Evolutionary conservation across 2,888 invertebrate species (phyloP).

Genomic region (Mayetiola destructor): DNA sequence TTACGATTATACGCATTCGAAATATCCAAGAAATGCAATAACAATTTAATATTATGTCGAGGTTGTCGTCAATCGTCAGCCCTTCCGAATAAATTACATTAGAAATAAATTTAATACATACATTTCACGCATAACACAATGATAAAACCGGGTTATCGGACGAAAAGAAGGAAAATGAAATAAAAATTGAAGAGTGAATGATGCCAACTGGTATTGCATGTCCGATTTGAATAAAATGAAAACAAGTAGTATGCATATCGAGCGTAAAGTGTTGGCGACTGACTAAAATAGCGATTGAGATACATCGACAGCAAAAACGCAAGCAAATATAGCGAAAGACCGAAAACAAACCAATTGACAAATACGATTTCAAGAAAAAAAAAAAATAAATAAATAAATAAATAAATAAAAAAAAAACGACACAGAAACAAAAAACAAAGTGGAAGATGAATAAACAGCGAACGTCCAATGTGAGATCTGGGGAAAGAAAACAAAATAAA

Average conservation of each 20-base stretch:
- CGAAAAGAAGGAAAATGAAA: not conserved
- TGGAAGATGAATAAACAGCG: not conserved
- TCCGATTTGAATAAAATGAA: not conserved
- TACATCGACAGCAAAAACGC: conserved; percentile 12
- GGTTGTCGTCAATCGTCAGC: conserved; percentile 3
- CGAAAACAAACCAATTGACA: conserved; percentile 8
- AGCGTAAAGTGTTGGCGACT: too few relatives aligned
- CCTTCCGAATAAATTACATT: conserved; percentile 1
- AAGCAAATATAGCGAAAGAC: conserved; percentile 10
- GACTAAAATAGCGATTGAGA: conserved; percentile 4
- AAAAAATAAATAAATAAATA: too few relatives aligned
- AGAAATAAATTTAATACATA: conserved; percentile 8
- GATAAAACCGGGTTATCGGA: too few relatives aligned
- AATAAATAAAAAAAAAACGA: too few relatives aligned
- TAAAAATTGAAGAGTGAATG: conserved; percentile 5
- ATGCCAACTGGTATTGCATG: conserved; percentile 7
- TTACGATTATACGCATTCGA: too few relatives aligned
- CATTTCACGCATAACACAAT: conserved; percentile 4
- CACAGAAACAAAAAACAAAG: not conserved
- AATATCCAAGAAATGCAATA: not conserved
- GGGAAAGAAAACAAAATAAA: too few relatives aligned
- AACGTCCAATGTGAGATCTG: too few relatives aligned
- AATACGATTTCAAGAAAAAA: not conserved
- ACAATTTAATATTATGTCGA: conserved; percentile 6
- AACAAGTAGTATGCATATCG: too few relatives aligned